Evolutionary conservation across 2,113 vertebrate species (phyloP).

Genomic region (Thamnophis sirtalis): DNA sequence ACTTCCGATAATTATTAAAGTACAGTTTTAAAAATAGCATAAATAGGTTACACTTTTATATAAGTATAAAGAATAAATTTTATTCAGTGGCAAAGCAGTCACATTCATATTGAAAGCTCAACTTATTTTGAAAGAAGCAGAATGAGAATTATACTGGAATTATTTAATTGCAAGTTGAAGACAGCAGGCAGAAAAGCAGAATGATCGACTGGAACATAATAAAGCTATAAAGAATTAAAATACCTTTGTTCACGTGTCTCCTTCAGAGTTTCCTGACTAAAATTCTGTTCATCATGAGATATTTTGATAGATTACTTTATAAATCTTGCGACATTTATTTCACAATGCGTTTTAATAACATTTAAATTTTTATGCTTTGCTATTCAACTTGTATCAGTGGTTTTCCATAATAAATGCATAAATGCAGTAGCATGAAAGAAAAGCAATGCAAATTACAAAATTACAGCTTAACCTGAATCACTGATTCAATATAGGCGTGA

Average conservation of each 20-base stretch:
- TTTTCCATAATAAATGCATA: neutral
- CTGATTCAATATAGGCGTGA: neutral
- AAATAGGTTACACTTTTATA: constrained; percentile 46
- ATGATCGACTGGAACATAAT: neutral
- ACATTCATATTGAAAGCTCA: constrained; percentile 37
- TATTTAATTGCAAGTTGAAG: constrained; percentile 39
- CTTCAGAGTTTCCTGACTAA: constrained; percentile 66
- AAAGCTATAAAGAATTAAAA: constrained; percentile 31
- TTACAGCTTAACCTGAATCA: neutral
- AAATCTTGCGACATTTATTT: constrained; percentile 47
- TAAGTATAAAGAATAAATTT: constrained; percentile 30
- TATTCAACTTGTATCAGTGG: neutral
- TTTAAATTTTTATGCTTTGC: constrained; percentile 4
- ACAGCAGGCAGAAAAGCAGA: constrained; percentile 38
- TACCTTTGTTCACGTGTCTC: constrained; percentile 40
- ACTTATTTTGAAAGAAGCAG: constrained; percentile 63
- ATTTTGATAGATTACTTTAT: constrained; percentile 61
- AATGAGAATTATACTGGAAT: constrained; percentile 37
- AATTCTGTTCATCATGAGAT: constrained; percentile 59
- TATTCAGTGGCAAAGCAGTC: constrained; percentile 42
- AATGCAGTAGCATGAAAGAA: neutral
- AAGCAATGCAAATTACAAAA: neutral
- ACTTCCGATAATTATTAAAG: constrained; percentile 8
- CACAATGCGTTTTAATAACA: constrained; percentile 17
- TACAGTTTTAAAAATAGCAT: constrained; percentile 37